Evolutionary conservation across 2,113 vertebrate species (phyloP).

Genomic region (Forbesichthys agassizii): DNA sequence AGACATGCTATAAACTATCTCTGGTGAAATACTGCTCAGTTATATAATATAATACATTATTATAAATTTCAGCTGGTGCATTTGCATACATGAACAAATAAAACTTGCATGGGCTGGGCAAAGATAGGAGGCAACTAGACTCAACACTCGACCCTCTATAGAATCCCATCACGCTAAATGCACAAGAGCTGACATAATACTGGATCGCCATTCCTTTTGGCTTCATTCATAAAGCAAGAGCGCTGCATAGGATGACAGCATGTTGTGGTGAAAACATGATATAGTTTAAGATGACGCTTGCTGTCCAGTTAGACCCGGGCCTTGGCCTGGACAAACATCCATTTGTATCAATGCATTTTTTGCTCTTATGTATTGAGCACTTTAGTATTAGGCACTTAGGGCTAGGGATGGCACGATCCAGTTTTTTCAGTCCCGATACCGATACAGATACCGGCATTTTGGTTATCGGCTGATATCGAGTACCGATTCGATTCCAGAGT

Average conservation of each 20-base stretch:
- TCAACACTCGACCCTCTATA: constrained; percentile 7
- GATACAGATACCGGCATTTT: too few species aligned
- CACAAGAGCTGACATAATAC: background rate
- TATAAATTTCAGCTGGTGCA: background rate
- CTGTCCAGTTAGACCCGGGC: too few species aligned
- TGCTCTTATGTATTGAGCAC: too few species aligned
- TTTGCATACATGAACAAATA: background rate
- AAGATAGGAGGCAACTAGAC: constrained; percentile 18
- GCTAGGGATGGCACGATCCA: too few species aligned
- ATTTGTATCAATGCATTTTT: too few species aligned
- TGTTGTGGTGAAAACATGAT: background rate
- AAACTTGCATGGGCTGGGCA: background rate
- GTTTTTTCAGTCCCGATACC: too few species aligned
- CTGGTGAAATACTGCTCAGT: background rate
- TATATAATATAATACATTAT: background rate
- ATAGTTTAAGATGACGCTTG: too few species aligned
- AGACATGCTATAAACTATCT: constrained; percentile 1
- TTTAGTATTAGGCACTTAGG: too few species aligned
- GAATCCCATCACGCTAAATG: constrained; percentile 11
- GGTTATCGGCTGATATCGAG: too few species aligned
- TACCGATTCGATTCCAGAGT: too few species aligned
- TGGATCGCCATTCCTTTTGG: constrained; percentile 1
- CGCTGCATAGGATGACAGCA: constrained; percentile 10
- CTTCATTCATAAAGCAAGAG: background rate
- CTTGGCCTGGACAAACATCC: too few species aligned